A percentile compares a stretch with the other conserved stretches of the same genome.
These are phyloP conservation scores for Lamellibrachia columna DNA, from an alignment of 2,888 invertebrate genomes.

Conservation along the genomic window DNA sequence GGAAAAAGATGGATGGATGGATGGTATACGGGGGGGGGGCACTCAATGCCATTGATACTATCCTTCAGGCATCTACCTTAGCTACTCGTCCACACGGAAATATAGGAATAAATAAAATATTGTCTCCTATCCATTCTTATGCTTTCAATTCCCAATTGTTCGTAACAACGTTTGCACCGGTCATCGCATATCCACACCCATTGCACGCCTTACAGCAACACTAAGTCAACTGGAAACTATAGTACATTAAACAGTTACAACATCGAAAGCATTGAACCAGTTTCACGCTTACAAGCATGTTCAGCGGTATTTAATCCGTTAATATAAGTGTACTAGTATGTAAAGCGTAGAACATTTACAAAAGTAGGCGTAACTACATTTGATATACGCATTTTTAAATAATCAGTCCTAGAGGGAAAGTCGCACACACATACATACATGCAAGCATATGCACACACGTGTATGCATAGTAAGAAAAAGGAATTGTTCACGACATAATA, in stretches of 20 bases:
- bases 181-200: background rate
- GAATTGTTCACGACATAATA: background rate
- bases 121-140: too few species aligned
- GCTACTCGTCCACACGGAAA: too few species aligned
- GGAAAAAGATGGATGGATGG: too few species aligned
- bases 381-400: background rate
- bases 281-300: background rate
- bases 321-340: background rate
- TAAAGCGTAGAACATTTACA: background rate
- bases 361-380: background rate
- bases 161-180: background rate
- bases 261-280: background rate
- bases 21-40: too few species aligned
- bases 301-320: background rate
- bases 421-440: background rate
- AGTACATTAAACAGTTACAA: constrained; percentile 1
- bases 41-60: too few species aligned
- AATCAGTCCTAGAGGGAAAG: background rate
- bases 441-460: background rate
- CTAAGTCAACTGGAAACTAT: background rate
- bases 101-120: too few species aligned
- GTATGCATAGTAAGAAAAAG: background rate
- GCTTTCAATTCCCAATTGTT: background rate
- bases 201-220: background rate
- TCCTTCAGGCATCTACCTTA: too few species aligned